Conservation (phyloP, 2,113 vertebrate genomes). For the Hypomesus transpacificus region DNA sequence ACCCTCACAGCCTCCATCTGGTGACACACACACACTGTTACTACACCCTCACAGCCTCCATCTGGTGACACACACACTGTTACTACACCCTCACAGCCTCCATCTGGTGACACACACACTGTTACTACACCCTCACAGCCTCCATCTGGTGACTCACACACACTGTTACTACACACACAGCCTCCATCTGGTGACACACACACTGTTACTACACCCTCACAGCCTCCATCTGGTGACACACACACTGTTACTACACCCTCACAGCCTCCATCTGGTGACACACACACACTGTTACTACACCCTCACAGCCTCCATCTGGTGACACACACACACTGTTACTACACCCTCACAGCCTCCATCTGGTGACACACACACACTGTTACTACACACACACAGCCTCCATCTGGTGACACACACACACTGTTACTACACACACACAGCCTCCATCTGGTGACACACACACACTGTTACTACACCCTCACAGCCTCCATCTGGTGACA, state of each 20-base stretch:
- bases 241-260: not conserved
- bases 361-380: not conserved
- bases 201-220: conserved; percentile 36
- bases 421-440: not conserved
- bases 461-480: not conserved
- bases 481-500: not conserved
- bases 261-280: not conserved
- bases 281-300: not conserved
- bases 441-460: not conserved
- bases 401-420: not conserved
- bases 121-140: not conserved
- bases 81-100: not conserved
- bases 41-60: not conserved
- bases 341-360: not conserved
- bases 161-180: not conserved
- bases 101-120: not conserved
- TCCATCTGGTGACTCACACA: not conserved
- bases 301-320: not conserved
- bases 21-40: not conserved
- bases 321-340: not conserved
- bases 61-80: not conserved
- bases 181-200: not conserved
- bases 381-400: not conserved
- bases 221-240: conserved; percentile 55
- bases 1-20: not conserved